Evolutionary conservation across 1,140 invertebrate genomes (phyloP).

Genomic region (Neodiprion pinetum): DNA sequence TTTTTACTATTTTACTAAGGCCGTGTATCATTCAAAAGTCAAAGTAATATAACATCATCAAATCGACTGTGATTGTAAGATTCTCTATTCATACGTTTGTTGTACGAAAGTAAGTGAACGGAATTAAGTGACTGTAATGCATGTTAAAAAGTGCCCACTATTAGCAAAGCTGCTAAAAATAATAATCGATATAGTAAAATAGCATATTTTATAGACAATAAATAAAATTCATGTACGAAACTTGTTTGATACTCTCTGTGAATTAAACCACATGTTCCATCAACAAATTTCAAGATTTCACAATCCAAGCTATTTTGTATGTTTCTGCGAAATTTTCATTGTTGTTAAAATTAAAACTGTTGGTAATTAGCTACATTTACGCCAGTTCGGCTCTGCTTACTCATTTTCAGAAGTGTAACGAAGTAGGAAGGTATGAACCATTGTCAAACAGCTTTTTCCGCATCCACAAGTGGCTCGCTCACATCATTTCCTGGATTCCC

Average conservation of each 20-base stretch:
- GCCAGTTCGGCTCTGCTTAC: not conserved
- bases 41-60: too few relatives aligned
- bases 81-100: too few relatives aligned
- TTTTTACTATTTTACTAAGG: too few relatives aligned
- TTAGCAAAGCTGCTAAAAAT: too few relatives aligned
- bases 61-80: too few relatives aligned
- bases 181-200: not conserved
- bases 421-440: not conserved
- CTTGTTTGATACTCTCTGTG: not conserved
- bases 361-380: slow-evolving; percentile 3
- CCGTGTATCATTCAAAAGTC: too few relatives aligned
- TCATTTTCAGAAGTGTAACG: not conserved
- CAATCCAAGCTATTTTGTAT: not conserved
- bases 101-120: too few relatives aligned
- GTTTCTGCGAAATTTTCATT: not conserved
- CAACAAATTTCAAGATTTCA: not conserved
- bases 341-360: not conserved
- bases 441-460: slow-evolving; percentile 41
- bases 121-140: too few relatives aligned
- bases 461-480: slow-evolving; percentile 51
- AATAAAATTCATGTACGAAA: not conserved
- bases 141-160: too few relatives aligned
- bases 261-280: not conserved
- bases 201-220: not conserved
- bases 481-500: slow-evolving; percentile 49